Evolutionary conservation across 2,797 vertebrate genomes (phyloP).

Genomic region (Mastacembelus armatus): DNA sequence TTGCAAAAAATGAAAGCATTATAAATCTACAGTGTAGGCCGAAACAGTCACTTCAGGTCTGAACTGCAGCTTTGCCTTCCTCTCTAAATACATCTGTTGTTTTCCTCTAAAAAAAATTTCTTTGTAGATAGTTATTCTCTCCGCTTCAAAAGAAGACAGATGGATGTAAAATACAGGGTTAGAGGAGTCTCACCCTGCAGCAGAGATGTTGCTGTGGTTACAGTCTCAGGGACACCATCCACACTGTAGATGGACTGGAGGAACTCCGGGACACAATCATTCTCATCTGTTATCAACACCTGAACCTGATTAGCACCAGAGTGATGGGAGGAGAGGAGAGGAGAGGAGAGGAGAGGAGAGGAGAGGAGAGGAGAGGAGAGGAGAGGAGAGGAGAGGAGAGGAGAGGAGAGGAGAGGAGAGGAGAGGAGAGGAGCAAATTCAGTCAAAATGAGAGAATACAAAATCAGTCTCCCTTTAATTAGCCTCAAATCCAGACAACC

Average conservation of each 20-base stretch:
- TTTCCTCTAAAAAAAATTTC: slow-evolving; percentile 17
- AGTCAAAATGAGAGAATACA: slow-evolving; percentile 31
- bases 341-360: background rate
- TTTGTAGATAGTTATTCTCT: slow-evolving; percentile 34
- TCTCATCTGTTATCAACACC: slow-evolving; percentile 89
- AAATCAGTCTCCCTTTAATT: slow-evolving; percentile 59
- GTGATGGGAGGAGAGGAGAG: slow-evolving; percentile 7
- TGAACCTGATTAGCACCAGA: slow-evolving; percentile 83
- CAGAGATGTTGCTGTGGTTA: slow-evolving; percentile 89
- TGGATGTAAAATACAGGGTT: slow-evolving; percentile 61
- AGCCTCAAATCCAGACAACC: slow-evolving; percentile 50
- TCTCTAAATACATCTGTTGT: slow-evolving; percentile 30
- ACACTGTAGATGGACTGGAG: slow-evolving; percentile 90
- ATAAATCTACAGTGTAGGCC: background rate
- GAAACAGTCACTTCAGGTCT: slow-evolving; percentile 8
- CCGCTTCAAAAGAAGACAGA: slow-evolving; percentile 55
- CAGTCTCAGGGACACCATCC: slow-evolving; percentile 88
- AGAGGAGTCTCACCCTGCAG: slow-evolving; percentile 86
- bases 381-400: background rate
- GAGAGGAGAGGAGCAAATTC: background rate
- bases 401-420: background rate
- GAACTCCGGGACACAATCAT: slow-evolving; percentile 90
- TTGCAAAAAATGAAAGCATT: slow-evolving; percentile 19
- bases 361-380: background rate
- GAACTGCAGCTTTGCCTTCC: slow-evolving; percentile 3